Evolutionary conservation across 2,113 vertebrate species (phyloP).

Genomic region (Ptilorrhoa leucosticta): DNA sequence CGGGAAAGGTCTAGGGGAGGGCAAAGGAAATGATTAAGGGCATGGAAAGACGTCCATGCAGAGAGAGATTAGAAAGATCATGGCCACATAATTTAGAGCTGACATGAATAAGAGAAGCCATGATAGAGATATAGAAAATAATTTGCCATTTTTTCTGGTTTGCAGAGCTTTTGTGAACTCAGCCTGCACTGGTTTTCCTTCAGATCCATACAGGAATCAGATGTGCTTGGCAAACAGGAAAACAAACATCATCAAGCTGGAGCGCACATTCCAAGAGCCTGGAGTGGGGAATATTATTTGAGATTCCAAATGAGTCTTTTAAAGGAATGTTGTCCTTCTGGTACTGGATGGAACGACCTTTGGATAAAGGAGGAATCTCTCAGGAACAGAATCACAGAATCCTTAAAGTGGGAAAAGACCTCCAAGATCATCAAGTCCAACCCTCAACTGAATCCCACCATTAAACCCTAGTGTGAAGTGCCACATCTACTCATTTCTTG

Average conservation of each 20-base stretch:
- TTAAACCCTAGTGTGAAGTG: rapidly evolving
- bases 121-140: constrained; percentile 41
- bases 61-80: constrained; percentile 63
- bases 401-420: background rate
- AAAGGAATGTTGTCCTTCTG: background rate
- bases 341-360: background rate
- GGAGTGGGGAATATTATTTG: background rate
- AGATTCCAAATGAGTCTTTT: background rate
- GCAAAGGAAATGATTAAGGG: constrained; percentile 56
- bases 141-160: constrained; percentile 14
- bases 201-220: background rate
- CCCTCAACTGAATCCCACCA: background rate
- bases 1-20: constrained; percentile 9
- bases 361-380: background rate
- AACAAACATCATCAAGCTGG: background rate
- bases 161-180: background rate
- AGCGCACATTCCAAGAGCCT: background rate
- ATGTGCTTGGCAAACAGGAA: background rate
- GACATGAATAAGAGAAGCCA: constrained; percentile 39
- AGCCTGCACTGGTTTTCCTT: background rate
- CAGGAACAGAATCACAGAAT: background rate
- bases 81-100: constrained; percentile 26
- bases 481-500: background rate
- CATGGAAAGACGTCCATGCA: background rate
- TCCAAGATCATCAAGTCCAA: background rate